Conservation (phyloP, 2,888 invertebrate species). For the Ochlodes sylvanus region DNA sequence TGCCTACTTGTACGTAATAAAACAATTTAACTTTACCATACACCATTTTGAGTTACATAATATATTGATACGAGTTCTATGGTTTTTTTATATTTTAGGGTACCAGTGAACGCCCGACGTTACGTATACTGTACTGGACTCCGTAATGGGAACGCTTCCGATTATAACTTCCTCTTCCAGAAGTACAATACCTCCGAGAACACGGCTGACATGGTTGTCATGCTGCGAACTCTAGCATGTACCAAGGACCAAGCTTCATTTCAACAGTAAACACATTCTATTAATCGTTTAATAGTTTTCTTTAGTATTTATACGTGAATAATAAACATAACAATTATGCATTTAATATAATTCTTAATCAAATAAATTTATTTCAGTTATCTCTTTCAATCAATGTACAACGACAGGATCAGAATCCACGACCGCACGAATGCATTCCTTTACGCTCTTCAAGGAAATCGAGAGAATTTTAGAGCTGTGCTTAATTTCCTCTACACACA, state of each 20-base stretch:
- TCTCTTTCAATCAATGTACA: slow-evolving; percentile 71
- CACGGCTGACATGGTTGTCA: slow-evolving; percentile 84
- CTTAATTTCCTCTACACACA: slow-evolving; percentile 77
- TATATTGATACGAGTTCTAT: no score
- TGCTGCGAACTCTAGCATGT: slow-evolving; percentile 80
- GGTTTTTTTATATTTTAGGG: slow-evolving; percentile 56
- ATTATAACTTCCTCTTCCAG: slow-evolving; percentile 86
- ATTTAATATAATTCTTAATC: neutral
- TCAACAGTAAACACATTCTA: slow-evolving; percentile 56
- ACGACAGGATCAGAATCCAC: slow-evolving; percentile 74
- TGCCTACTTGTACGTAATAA: slow-evolving; percentile 10
- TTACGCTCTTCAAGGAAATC: slow-evolving; percentile 82
- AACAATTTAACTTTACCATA: no score
- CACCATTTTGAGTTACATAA: no score
- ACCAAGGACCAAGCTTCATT: slow-evolving; percentile 59
- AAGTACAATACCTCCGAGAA: slow-evolving; percentile 86
- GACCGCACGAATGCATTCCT: slow-evolving; percentile 75
- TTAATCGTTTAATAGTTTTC: neutral
- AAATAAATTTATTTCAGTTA: slow-evolving; percentile 69
- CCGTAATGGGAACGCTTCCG: slow-evolving; percentile 80
- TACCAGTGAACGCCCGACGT: slow-evolving; percentile 86
- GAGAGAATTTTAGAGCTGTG: slow-evolving; percentile 80
- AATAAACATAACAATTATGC: no score
- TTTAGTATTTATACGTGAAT: no score
- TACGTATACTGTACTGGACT: slow-evolving; percentile 88